Conservation (phyloP, 2,888 invertebrate species). For the Phaedon cochleariae region DNA sequence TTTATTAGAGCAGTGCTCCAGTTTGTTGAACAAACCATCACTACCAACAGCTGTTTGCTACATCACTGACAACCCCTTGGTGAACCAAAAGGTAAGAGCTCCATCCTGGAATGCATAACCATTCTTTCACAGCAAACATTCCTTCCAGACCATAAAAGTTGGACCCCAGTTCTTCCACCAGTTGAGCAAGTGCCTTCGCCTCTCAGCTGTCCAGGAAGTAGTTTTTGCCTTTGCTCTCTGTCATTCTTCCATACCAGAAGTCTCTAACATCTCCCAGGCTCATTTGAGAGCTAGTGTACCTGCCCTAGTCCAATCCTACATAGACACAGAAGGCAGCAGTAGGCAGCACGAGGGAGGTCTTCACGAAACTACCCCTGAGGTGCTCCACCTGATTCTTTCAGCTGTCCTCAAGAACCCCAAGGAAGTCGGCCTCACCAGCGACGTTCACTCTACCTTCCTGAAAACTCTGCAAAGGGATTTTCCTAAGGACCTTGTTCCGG, state of each 20-base stretch:
- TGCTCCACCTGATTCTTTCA: slow-evolving; percentile 81
- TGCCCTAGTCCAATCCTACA: slow-evolving; percentile 84
- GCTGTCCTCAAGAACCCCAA: slow-evolving; percentile 70
- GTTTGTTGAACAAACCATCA: slow-evolving; percentile 84
- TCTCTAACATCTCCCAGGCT: slow-evolving; percentile 76
- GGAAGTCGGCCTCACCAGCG: slow-evolving; percentile 72
- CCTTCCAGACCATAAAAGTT: slow-evolving; percentile 77
- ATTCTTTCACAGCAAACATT: slow-evolving; percentile 34
- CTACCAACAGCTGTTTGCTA: slow-evolving; percentile 89
- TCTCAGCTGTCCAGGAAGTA: slow-evolving; percentile 90
- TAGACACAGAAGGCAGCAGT: slow-evolving; percentile 79
- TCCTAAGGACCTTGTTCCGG: slow-evolving; percentile 87
- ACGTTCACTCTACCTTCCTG: slow-evolving; percentile 82
- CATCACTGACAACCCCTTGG: slow-evolving; percentile 84
- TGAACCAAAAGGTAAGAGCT: slow-evolving; percentile 73
- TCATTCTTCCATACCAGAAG: slow-evolving; percentile 81
- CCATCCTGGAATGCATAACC: background rate
- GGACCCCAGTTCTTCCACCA: slow-evolving; percentile 83
- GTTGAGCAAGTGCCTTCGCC: slow-evolving; percentile 84
- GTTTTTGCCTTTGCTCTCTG: slow-evolving; percentile 86
- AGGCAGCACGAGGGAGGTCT: slow-evolving; percentile 80
- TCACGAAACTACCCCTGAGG: slow-evolving; percentile 90
- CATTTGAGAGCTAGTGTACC: slow-evolving; percentile 85
- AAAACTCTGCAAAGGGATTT: slow-evolving; percentile 86
- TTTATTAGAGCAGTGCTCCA: slow-evolving; percentile 79